Conservation (phyloP, 2,113 vertebrate genomes). For the Isurus oxyrinchus region DNA sequence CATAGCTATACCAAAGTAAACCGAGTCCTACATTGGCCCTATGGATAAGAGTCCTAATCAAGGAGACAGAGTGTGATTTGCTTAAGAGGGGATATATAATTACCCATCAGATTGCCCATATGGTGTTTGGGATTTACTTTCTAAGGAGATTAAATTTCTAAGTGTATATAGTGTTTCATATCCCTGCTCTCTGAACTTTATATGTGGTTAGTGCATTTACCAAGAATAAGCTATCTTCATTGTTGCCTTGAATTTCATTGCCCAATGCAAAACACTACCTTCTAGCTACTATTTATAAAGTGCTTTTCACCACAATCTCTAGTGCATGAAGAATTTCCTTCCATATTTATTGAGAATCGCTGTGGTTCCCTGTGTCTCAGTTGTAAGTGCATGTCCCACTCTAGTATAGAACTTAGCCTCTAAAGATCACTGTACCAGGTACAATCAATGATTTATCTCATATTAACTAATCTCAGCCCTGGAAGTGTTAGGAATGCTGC, state of each 20-base stretch:
- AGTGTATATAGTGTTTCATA: neutral
- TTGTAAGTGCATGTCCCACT: neutral
- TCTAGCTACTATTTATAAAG: neutral
- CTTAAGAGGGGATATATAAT: neutral
- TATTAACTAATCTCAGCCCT: neutral
- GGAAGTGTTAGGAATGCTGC: neutral
- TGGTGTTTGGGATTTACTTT: neutral
- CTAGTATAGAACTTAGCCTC: neutral
- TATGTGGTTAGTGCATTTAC: neutral
- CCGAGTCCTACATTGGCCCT: neutral
- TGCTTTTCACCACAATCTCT: neutral
- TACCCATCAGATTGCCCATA: neutral
- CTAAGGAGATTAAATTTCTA: neutral
- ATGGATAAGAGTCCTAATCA: neutral
- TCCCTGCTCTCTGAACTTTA: neutral
- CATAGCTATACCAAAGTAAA: neutral
- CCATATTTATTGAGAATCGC: neutral
- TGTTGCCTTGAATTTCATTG: neutral
- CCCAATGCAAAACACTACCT: neutral
- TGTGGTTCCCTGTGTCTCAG: neutral
- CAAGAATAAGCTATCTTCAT: constrained; percentile 5
- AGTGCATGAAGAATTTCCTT: neutral
- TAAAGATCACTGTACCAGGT: neutral
- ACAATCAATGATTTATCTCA: neutral
- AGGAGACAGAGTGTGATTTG: neutral